A percentile compares a stretch with the other conserved stretches of the same genome.
Conservation (phyloP, 2,797 vertebrate species). For the Squalus acanthias region DNA sequence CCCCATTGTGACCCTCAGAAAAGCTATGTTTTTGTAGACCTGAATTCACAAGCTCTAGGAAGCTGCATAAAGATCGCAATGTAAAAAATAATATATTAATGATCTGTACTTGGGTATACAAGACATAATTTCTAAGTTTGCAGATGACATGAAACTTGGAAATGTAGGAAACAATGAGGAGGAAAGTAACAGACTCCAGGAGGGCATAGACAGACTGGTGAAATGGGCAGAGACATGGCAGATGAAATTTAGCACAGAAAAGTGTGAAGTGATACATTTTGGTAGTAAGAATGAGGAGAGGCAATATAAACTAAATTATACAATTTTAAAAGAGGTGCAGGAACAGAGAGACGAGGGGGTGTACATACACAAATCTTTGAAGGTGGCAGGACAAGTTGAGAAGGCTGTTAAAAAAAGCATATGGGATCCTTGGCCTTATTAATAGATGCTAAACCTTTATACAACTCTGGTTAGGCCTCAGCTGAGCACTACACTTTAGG, state of each 20-base stretch:
- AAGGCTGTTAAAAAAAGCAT: background rate
- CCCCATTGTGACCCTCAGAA: background rate
- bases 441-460: background rate
- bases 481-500: background rate
- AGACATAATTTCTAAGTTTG: background rate
- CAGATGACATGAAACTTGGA: background rate
- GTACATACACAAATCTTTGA: background rate
- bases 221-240: background rate
- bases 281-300: background rate
- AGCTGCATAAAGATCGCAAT: background rate
- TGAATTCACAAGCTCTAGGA: background rate
- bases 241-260: background rate
- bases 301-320: background rate
- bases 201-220: background rate
- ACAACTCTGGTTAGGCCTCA: background rate
- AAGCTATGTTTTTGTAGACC: background rate
- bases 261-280: background rate
- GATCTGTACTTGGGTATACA: background rate
- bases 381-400: background rate
- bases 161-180: background rate
- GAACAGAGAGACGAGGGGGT: background rate
- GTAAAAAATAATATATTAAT: background rate
- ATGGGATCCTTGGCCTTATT: background rate
- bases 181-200: background rate
- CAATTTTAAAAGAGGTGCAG: background rate